phyloP scores from a whole-genome alignment of 1,140 invertebrate species.

The Chironomus tepperi region DNA sequence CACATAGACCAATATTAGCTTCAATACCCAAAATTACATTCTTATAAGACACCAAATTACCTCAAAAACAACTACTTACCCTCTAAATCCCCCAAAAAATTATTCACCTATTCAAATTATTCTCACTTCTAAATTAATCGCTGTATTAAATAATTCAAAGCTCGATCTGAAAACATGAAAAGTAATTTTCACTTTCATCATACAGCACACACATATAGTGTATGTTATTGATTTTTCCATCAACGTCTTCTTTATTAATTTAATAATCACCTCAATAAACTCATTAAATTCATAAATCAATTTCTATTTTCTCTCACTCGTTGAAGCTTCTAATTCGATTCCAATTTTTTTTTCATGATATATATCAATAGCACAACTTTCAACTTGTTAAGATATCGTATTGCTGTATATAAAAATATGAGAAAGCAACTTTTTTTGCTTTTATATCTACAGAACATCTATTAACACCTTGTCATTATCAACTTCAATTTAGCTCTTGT shows the following conservation, averaged over 20 bases:
- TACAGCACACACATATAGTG: too few species aligned
- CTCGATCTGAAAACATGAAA: too few species aligned
- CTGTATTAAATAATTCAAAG: too few species aligned
- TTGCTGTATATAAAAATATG: too few species aligned
- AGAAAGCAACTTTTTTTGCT: not conserved
- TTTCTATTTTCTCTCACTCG: not conserved
- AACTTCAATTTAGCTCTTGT: not conserved
- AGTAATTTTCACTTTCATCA: too few species aligned
- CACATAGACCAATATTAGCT: too few species aligned
- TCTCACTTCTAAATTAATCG: too few species aligned
- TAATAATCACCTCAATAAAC: slow-evolving; percentile 1
- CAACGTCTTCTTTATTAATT: not conserved
- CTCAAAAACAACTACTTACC: too few species aligned
- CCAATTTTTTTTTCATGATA: not conserved
- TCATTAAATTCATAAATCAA: slow-evolving; percentile 10
- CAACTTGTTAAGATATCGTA: not conserved
- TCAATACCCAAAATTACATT: too few species aligned
- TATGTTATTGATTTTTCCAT: not conserved
- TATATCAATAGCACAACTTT: not conserved
- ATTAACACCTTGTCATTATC: slow-evolving; percentile 20
- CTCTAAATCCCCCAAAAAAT: too few species aligned
- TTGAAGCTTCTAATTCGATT: not conserved
- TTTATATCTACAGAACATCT: not conserved
- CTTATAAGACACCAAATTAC: too few species aligned
- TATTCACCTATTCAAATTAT: too few species aligned